phyloP scores from a whole-genome alignment of 2,797 vertebrate species.

The Anguilla marmorata region DNA sequence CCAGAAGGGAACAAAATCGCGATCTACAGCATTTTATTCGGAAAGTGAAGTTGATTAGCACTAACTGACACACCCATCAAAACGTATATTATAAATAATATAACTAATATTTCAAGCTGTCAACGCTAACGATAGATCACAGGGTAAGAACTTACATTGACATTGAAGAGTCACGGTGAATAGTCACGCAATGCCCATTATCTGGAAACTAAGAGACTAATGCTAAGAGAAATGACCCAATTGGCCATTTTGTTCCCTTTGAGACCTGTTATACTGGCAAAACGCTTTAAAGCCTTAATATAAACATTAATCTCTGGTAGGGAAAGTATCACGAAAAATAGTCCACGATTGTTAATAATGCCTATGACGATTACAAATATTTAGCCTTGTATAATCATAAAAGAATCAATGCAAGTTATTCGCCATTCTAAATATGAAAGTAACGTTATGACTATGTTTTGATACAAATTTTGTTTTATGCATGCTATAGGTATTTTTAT shows the following conservation, averaged over 20 bases:
- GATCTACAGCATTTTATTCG: background rate
- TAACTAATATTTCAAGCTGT: background rate
- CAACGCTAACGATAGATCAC: background rate
- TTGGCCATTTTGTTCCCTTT: background rate
- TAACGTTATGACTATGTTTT: background rate
- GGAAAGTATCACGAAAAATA: background rate
- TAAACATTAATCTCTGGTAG: background rate
- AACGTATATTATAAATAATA: background rate
- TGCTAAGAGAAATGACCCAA: background rate
- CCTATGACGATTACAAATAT: background rate
- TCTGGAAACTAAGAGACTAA: background rate
- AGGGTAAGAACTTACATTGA: background rate
- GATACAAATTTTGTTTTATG: background rate
- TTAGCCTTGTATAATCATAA: background rate
- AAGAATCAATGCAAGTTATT: background rate
- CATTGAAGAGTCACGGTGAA: background rate
- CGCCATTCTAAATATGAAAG: background rate
- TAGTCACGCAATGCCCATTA: background rate
- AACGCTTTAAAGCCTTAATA: background rate
- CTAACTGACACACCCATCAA: background rate
- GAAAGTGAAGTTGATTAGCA: background rate
- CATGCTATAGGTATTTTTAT: background rate
- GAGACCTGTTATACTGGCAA: background rate
- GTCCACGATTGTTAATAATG: background rate
- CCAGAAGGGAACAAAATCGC: conserved; percentile 16